phyloP scores from a whole-genome alignment of 2,797 vertebrate genomes.

The Paguma larvata region DNA sequence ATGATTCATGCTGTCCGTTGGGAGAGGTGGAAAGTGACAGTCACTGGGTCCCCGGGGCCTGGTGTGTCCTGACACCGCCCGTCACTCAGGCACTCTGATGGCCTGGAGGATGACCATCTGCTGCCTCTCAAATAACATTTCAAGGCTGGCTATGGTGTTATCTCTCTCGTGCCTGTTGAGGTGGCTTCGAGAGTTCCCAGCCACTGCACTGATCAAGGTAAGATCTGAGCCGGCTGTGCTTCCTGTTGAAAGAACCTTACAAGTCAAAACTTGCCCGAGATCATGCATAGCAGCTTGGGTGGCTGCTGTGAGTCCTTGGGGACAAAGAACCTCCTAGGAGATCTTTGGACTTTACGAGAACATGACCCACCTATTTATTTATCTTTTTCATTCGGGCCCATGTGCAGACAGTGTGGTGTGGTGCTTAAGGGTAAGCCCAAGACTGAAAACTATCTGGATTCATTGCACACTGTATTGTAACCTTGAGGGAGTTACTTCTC shows the following conservation, averaged over 20 bases:
- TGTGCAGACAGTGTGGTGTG: neutral
- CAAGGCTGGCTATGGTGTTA: neutral
- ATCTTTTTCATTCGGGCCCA: neutral
- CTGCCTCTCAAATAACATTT: neutral
- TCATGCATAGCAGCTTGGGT: constrained; percentile 39
- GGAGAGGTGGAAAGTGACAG: neutral
- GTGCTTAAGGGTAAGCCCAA: neutral
- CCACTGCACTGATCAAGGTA: constrained; percentile 10
- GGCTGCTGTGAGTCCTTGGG: constrained; percentile 57
- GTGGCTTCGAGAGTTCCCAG: constrained; percentile 67
- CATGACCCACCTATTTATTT: accelerated
- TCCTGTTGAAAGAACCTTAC: constrained; percentile 75
- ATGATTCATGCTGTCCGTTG: constrained; percentile 32
- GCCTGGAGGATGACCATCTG: accelerated
- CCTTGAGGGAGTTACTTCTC: neutral
- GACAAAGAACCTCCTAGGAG: neutral
- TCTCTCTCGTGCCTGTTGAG: neutral
- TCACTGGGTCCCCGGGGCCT: neutral
- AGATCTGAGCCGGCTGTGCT: constrained; percentile 35
- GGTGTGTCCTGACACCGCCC: neutral
- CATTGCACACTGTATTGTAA: neutral
- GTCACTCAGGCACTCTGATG: neutral
- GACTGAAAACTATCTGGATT: neutral
- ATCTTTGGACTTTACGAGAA: neutral
- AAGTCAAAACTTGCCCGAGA: constrained; percentile 76